A percentile compares a stretch with the other conserved stretches of the same genome.
These are phyloP conservation scores for Xestoiulus laeticollis DNA, from an alignment of 2,888 invertebrate genomes.

Conservation along the genomic window DNA sequence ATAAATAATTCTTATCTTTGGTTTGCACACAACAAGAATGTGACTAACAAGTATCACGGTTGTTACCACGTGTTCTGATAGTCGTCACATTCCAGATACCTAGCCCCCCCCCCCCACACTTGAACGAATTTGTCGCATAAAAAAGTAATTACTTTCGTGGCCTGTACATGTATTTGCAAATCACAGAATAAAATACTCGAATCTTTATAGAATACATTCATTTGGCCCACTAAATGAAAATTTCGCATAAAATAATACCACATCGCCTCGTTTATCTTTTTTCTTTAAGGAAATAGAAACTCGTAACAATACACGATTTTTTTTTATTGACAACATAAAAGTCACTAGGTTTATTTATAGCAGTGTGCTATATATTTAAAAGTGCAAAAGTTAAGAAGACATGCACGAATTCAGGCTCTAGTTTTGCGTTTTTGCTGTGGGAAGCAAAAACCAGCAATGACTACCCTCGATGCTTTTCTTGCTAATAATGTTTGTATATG, in stretches of 20 bases:
- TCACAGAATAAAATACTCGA: too few relatives aligned
- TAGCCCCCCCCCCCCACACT: too few relatives aligned
- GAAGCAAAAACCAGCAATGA: too few relatives aligned
- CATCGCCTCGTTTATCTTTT: too few relatives aligned
- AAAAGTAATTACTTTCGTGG: neutral
- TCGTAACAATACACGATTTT: neutral
- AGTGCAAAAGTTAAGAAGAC: neutral
- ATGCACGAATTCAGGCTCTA: neutral
- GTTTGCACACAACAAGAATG: neutral
- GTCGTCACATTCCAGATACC: neutral
- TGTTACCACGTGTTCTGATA: neutral
- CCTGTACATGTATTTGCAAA: too few relatives aligned
- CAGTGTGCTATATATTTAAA: neutral
- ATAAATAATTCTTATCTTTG: slow-evolving; percentile 15
- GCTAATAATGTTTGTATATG: neutral
- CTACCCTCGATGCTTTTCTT: neutral
- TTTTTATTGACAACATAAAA: neutral
- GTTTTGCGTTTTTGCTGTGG: neutral
- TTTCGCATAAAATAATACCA: too few relatives aligned
- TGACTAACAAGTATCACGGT: neutral
- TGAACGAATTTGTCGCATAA: neutral
- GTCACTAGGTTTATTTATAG: neutral
- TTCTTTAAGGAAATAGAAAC: too few relatives aligned
- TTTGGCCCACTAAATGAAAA: too few relatives aligned
- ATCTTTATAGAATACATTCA: too few relatives aligned